Evolutionary conservation across 2,888 invertebrate species (phyloP), one percentile per base, ranked within the genome.

Genomic region (Tromatobia lineatoria): DNA sequence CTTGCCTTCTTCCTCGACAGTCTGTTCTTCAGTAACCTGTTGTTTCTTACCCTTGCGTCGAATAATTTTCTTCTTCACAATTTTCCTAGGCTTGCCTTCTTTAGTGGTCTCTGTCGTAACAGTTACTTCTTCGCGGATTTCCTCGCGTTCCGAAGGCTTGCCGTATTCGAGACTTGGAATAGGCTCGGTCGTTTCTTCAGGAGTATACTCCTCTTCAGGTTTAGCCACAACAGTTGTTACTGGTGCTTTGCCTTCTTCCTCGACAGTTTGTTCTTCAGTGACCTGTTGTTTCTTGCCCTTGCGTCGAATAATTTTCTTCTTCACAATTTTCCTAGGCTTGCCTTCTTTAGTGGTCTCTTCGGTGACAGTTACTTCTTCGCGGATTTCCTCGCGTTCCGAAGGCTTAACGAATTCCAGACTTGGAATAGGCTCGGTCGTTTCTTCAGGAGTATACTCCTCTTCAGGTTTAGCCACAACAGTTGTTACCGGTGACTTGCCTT

Each of bases 221-320:
- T 79, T 91, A 78, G 90, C 92, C 50, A 93, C 90, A 85, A 94
- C 93, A 6, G 94, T 86, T 77, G 93, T 90, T 89, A 94, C 88
- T 83, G 94, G 91, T 86, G 93, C 91, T 88, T 94, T 93, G 57
- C 94, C 94, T 81, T 94, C 94, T 85, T 94, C 94, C 34, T 88
- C 86, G 0, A 88, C 61, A n/a, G 84, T 89, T 10, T 81, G 74
- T 70, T 85, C 85, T 71, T 86, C 88, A 11, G 59, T 85, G 10
- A 87, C 70, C 78, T 83, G 85, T 82, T 86, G 83, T 71, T 86
- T 92, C 2, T 89, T 88, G 0, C 93, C 94, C 8, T 92, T 94
- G 47, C 92, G 92, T 2, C 90, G 87, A 29, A 93, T 3, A 91
- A 93, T 82, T 20, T 89, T 73, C 73, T 87, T 77, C 85, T 89